phyloP scores from a whole-genome alignment of 2,113 vertebrate genomes.

The Romanogobio albipinnatus region DNA sequence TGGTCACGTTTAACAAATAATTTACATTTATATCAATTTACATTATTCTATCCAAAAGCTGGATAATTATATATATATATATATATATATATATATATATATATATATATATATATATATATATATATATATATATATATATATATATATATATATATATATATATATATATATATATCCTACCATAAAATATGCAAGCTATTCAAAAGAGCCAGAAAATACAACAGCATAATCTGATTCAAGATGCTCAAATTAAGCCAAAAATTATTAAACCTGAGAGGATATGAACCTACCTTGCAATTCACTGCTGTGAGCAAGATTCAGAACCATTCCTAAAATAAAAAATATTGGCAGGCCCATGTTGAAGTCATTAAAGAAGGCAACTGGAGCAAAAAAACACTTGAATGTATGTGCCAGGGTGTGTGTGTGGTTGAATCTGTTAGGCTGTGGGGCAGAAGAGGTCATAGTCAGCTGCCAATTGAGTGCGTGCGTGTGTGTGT shows the following conservation, averaged over 20 bases:
- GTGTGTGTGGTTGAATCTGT: constrained; percentile 27
- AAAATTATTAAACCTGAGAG: constrained; percentile 31
- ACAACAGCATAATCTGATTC: neutral
- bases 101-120: neutral
- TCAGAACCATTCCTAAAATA: constrained; percentile 67
- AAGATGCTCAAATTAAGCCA: neutral
- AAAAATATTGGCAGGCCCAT: constrained; percentile 69
- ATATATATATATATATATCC: neutral
- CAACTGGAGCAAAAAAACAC: constrained; percentile 12
- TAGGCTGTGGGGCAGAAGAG: constrained; percentile 28
- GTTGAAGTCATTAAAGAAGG: constrained; percentile 61
- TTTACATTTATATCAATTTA: neutral
- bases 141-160: neutral
- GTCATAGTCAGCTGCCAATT: constrained; percentile 39
- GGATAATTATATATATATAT: neutral
- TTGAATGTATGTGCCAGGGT: constrained; percentile 10
- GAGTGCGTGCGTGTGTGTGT: constrained; percentile 36
- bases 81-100: neutral
- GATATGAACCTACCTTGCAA: constrained; percentile 67
- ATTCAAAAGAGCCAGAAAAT: neutral
- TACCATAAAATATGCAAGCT: neutral
- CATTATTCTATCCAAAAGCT: neutral
- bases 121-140: neutral
- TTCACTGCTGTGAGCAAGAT: constrained; percentile 64
- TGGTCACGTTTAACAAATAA: neutral